Evolutionary conservation across 1,140 invertebrate genomes (phyloP), one percentile per base, ranked within the genome.

Genomic region (Eufriesea mexicana): DNA sequence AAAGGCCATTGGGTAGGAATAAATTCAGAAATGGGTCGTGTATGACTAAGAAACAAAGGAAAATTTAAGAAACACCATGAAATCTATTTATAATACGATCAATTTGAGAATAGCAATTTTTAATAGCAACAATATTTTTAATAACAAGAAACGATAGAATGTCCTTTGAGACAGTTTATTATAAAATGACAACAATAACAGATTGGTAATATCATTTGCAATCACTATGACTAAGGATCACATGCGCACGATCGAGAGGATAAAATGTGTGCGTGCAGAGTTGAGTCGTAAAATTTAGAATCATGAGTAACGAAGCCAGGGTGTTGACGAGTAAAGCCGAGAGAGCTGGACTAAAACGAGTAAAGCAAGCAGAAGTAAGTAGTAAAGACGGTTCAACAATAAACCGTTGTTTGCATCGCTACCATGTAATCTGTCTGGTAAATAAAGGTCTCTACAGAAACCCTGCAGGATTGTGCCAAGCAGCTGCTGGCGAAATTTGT

Each of bases 381-480:
- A 70, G 47, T n/a, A 82, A 82, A 84, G 79, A 59, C 72, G 47
- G 75, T 76, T 35, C 51, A 73, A 66, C 16, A 25, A 74, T 35
- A 45, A 54, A 35, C 28, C 35, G 62, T 49, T 84, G 68, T 79
- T 84, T 82, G 70, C 82, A 73, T 49, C 61, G 83, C 42, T 57
- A 47, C 72, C 47, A 28, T 78, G 80, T 89, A 89, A 89, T 89
- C 80, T 81, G 71, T 85, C 66, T 62, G 70, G 81, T 75, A 89
- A 87, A 89, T 89, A 89, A 85, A 85, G 75, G 75, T 87, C 25
- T 59, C 72, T 49, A 35, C 81, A 55, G 49, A 55, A 77, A 51
- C 28, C 25, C 62, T 42, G 59, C 84, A 62, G 49, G 23, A 67
- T 49, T n/a, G 20, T 51, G 57, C 42, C 62, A 61, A 47, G 67